Evolutionary conservation across 2,797 vertebrate species (phyloP).

Genomic region (Sebastes cheni): DNA sequence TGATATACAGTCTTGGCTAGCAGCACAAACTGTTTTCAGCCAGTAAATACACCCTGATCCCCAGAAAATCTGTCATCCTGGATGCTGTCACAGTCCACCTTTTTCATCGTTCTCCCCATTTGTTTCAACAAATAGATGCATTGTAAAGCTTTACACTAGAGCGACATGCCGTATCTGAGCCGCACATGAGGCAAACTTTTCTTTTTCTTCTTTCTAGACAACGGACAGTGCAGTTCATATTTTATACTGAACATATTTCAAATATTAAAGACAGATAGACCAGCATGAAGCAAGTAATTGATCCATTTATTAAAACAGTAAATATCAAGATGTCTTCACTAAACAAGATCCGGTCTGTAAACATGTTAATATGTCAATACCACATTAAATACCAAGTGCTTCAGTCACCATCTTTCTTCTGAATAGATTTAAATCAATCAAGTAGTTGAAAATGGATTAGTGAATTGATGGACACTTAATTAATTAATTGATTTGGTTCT

Average conservation of each 20-base stretch:
- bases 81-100: conserved; percentile 12
- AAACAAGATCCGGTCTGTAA: neutral
- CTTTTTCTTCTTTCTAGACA: neutral
- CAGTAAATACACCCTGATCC: conserved; percentile 57
- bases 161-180: neutral
- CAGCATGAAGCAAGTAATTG: neutral
- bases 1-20: conserved; percentile 50
- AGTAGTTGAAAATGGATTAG: neutral
- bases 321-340: neutral
- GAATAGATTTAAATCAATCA: neutral
- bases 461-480: neutral
- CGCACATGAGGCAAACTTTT: neutral
- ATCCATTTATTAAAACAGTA: neutral
- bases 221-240: neutral
- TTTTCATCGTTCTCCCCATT: neutral
- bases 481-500: neutral
- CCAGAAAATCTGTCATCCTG: conserved; percentile 56
- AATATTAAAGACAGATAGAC: neutral
- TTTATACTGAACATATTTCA: neutral
- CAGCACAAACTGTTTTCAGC: conserved; percentile 49
- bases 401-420: neutral
- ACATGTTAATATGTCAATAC: neutral
- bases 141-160: neutral
- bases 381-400: neutral
- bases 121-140: neutral